Percentiles rank a stretch among this genome's conserved stretches.
Evolutionary conservation across 2,113 vertebrate genomes (phyloP).

Genomic region (Pygoscelis antarcticus): DNA sequence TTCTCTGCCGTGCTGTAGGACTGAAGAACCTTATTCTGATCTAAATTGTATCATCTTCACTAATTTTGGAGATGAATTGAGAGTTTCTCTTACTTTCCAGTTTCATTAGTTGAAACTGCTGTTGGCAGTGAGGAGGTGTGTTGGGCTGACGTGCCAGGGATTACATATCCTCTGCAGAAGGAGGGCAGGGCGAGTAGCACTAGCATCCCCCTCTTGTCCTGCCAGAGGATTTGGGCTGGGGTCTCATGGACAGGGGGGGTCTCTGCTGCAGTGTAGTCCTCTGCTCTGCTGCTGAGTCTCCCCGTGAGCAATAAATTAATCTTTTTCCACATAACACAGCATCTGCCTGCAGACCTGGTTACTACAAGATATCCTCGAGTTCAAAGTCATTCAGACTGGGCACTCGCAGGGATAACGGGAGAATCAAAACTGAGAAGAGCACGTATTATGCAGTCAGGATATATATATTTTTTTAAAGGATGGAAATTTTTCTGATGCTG

Average conservation of each 20-base stretch:
- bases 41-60: not conserved
- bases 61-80: not conserved
- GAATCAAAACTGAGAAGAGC: not conserved
- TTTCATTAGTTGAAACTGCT: not conserved
- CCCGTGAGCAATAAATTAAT: rapidly evolving
- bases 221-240: not conserved
- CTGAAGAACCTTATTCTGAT: not conserved
- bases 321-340: rapidly evolving
- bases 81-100: not conserved
- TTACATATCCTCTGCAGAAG: not conserved
- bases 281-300: not conserved
- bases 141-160: not conserved
- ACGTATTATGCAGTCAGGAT: not conserved
- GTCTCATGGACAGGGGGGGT: not conserved
- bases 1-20: not conserved
- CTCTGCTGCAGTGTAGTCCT: not conserved
- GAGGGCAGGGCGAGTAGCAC: not conserved
- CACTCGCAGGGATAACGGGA: not conserved
- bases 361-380: not conserved
- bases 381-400: not conserved
- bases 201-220: not conserved
- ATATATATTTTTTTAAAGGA: not conserved
- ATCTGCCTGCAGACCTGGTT: not conserved
- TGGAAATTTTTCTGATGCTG: not conserved
- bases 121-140: not conserved